phyloP scores from a whole-genome alignment of 2,888 invertebrate species.

The Clepsis dumicolana region DNA sequence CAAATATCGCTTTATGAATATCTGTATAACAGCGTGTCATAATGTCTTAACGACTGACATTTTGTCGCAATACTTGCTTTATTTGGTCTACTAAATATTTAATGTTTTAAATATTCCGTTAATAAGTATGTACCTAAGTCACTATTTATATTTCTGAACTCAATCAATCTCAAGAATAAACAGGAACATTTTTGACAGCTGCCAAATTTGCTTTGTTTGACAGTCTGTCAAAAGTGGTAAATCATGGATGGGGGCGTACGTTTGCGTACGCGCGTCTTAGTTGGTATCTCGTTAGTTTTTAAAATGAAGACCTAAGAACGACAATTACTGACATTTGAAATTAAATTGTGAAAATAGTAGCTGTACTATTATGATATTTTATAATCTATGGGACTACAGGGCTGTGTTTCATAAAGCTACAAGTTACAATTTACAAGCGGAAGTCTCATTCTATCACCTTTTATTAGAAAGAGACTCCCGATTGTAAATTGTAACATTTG shows the following conservation, averaged over 20 bases:
- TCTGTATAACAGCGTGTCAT: slow-evolving; percentile 37
- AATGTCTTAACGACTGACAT: slow-evolving; percentile 27
- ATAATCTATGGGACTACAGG: too few relatives aligned
- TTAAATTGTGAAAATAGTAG: too few relatives aligned
- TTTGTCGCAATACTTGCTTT: slow-evolving; percentile 16
- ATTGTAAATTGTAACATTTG: too few relatives aligned
- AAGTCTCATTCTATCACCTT: too few relatives aligned
- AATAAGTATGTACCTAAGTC: slow-evolving; percentile 1
- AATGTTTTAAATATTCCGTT: background rate
- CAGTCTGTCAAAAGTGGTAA: slow-evolving; percentile 13
- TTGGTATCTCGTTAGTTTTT: background rate
- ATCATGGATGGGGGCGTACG: background rate
- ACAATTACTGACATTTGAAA: too few relatives aligned
- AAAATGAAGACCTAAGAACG: too few relatives aligned
- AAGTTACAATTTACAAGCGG: too few relatives aligned
- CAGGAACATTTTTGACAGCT: slow-evolving; percentile 18
- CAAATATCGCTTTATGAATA: slow-evolving; percentile 80
- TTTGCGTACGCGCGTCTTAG: background rate
- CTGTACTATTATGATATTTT: too few relatives aligned
- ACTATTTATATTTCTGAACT: slow-evolving; percentile 10
- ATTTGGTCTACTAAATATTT: slow-evolving; percentile 16
- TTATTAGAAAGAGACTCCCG: too few relatives aligned
- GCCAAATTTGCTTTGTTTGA: slow-evolving; percentile 26
- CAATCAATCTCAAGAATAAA: slow-evolving; percentile 13
- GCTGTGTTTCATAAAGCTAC: too few relatives aligned